phyloP scores from a whole-genome alignment of 2,888 invertebrate species.

The Sesia bembeciformis region DNA sequence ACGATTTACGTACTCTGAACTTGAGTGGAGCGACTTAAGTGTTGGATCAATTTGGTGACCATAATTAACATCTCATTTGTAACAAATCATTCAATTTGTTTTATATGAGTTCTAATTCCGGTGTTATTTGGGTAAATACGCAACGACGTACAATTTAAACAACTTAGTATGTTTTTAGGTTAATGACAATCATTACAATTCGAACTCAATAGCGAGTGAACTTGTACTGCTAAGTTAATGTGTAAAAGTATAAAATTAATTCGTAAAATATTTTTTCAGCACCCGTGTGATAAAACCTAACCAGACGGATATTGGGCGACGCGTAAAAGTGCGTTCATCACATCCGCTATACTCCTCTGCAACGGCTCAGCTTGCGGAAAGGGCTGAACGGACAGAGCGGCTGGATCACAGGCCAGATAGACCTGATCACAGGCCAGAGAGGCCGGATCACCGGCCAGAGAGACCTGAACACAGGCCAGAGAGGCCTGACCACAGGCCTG shows the following conservation, averaged over 20 bases:
- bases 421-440: neutral
- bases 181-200: too few species aligned
- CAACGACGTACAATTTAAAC: too few species aligned
- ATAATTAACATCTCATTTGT: too few species aligned
- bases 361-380: slow-evolving; percentile 32
- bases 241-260: neutral
- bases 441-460: slow-evolving; percentile 5
- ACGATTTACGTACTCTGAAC: too few species aligned
- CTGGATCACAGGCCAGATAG: slow-evolving; percentile 1
- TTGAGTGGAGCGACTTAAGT: too few species aligned
- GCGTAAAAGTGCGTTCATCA: slow-evolving; percentile 82
- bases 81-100: too few species aligned
- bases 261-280: slow-evolving; percentile 68
- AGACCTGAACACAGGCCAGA: slow-evolving; percentile 8
- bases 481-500: slow-evolving; percentile 18
- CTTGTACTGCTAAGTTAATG: too few species aligned
- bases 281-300: slow-evolving; percentile 95
- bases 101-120: too few species aligned
- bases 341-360: slow-evolving; percentile 50
- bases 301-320: slow-evolving; percentile 90
- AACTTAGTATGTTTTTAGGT: too few species aligned
- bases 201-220: too few species aligned
- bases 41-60: too few species aligned
- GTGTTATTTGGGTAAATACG: too few species aligned
- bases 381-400: slow-evolving; percentile 12